A percentile compares a stretch with the other conserved stretches of the same genome.
Conservation (phyloP, 2,888 invertebrate genomes). For the Nemurella pictetii region DNA sequence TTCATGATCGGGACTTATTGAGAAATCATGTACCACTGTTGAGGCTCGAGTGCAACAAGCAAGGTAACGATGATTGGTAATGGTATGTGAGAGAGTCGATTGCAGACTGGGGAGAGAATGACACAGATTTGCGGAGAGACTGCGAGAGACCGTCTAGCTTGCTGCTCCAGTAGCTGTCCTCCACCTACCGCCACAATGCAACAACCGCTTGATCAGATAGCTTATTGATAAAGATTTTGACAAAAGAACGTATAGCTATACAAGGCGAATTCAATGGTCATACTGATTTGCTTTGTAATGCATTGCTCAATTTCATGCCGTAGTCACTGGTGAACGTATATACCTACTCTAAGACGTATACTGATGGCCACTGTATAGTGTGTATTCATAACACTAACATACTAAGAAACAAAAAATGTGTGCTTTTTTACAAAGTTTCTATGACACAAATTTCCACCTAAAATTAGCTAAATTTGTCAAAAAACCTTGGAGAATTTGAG, state of each 20-base stretch:
- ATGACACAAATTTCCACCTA: neutral
- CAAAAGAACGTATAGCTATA: neutral
- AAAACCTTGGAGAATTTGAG: neutral
- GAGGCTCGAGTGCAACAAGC: conserved; percentile 17
- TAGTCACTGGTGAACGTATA: too few relatives aligned
- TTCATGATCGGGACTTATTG: conserved; percentile 1
- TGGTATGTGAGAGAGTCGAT: conserved; percentile 10
- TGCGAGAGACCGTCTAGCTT: neutral
- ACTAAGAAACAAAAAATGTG: neutral
- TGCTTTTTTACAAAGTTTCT: neutral
- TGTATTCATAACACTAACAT: neutral
- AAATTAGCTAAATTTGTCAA: neutral
- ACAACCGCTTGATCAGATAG: neutral
- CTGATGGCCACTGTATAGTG: neutral
- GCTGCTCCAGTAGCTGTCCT: neutral
- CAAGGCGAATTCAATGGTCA: neutral
- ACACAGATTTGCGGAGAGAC: conserved; percentile 11
- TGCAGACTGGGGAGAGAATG: conserved; percentile 9
- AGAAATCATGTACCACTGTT: neutral
- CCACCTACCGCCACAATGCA: neutral
- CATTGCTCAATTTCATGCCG: neutral
- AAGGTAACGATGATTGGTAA: conserved; percentile 1
- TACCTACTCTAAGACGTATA: too few relatives aligned
- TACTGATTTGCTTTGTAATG: neutral
- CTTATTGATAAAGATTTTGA: neutral